A percentile compares a stretch with the other conserved stretches of the same genome.
Conservation (phyloP, 2,797 vertebrate genomes). For the Rhinichthys osculus region DNA sequence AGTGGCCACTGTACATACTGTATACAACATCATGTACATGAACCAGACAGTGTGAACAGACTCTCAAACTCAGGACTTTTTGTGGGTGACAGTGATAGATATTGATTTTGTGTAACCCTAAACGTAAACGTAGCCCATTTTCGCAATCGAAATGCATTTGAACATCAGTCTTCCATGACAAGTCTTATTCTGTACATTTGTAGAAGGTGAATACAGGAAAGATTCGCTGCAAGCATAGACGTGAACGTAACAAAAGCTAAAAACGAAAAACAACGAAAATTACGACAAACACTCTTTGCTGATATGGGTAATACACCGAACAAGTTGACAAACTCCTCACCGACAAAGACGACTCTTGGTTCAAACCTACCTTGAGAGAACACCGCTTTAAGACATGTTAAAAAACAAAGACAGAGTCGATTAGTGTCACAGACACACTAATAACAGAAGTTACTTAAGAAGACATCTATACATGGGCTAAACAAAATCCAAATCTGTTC, state of each 20-base stretch:
- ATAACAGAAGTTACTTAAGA: conserved; percentile 38
- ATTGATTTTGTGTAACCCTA: conserved; percentile 41
- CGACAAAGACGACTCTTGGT: conserved; percentile 61
- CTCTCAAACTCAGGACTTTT: conserved; percentile 21
- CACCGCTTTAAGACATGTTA: conserved; percentile 71
- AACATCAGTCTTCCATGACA: conserved; percentile 27
- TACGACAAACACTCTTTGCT: conserved; percentile 61
- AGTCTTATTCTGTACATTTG: conserved; percentile 45
- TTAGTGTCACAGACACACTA: conserved; percentile 62
- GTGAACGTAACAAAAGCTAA: conserved; percentile 41
- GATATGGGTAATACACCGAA: conserved; percentile 60
- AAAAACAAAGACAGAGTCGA: conserved; percentile 67
- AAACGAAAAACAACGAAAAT: conserved; percentile 46
- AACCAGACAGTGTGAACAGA: conserved; percentile 42
- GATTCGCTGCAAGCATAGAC: conserved; percentile 49
- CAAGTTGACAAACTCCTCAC: conserved; percentile 58
- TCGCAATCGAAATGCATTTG: conserved; percentile 25
- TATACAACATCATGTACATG: conserved; percentile 28
- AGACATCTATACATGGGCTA: conserved; percentile 34
- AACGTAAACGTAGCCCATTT: conserved; percentile 10
- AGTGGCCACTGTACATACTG: conserved; percentile 1
- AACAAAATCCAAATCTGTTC: conserved; percentile 20
- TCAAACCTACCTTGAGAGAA: conserved; percentile 69
- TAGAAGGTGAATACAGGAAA: conserved; percentile 29
- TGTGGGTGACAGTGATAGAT: conserved; percentile 25